Conservation (phyloP, 2,797 vertebrate species). For the Balearica regulorum region DNA sequence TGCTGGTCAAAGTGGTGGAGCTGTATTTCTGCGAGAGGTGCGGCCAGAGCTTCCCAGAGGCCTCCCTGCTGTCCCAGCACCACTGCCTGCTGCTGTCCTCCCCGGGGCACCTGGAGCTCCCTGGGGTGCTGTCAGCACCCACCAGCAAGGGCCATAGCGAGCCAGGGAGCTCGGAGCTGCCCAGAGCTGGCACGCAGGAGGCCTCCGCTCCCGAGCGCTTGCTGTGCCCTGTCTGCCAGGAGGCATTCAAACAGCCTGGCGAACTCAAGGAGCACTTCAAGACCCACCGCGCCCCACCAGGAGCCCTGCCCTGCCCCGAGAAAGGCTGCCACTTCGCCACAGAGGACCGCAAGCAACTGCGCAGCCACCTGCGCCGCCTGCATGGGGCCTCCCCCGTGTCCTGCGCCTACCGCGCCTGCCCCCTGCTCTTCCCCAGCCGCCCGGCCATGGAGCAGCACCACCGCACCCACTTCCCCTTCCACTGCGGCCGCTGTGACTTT, state of each 20-base stretch:
- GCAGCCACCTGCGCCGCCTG: conserved; percentile 69
- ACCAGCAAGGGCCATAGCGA: not conserved
- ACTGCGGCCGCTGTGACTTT: conserved; percentile 79
- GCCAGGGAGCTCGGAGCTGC: not conserved
- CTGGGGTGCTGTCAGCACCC: not conserved
- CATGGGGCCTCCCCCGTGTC: conserved; percentile 71
- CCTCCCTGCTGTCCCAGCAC: conserved; percentile 66
- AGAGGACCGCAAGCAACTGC: conserved; percentile 67
- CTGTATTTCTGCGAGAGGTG: conserved; percentile 73
- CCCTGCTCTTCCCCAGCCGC: conserved; percentile 71
- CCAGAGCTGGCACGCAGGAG: not conserved
- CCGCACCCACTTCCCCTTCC: conserved; percentile 79
- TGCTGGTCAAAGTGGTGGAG: conserved; percentile 74
- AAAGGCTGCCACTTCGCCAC: conserved; percentile 72
- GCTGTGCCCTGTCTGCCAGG: conserved; percentile 75
- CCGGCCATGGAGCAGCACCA: conserved; percentile 79
- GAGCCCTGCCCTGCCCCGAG: conserved; percentile 71
- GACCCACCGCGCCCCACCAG: conserved; percentile 37
- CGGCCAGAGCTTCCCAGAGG: conserved; percentile 73
- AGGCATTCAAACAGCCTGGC: conserved; percentile 65
- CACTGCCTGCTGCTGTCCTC: conserved; percentile 26
- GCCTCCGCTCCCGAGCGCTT: not conserved
- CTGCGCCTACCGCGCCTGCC: conserved; percentile 75
- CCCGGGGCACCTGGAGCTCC: not conserved
- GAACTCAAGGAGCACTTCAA: conserved; percentile 82